These are phyloP conservation scores for Varecia variegata DNA, from an alignment of 2,797 vertebrate genomes.

Conservation along the genomic window DNA sequence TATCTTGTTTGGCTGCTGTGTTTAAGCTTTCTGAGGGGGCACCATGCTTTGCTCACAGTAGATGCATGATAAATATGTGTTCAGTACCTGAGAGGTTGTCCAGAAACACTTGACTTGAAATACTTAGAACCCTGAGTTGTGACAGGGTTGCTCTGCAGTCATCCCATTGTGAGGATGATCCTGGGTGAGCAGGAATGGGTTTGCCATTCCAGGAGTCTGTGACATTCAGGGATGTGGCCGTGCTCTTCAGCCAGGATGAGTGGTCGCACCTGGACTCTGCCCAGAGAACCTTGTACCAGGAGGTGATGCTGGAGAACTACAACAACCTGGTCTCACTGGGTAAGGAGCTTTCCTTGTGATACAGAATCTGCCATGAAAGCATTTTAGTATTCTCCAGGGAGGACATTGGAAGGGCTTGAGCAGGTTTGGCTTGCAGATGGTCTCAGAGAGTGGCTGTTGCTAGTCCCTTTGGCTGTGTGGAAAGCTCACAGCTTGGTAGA, in stretches of 20 bases:
- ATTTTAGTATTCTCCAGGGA: neutral
- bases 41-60: neutral
- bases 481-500: neutral
- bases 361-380: neutral
- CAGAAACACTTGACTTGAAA: neutral
- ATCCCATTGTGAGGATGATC: neutral
- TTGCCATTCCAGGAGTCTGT: conserved; percentile 68
- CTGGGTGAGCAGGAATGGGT: neutral
- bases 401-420: neutral
- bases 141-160: neutral
- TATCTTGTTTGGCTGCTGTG: neutral
- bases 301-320: conserved; percentile 85
- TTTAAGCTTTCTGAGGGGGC: neutral
- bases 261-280: conserved; percentile 69
- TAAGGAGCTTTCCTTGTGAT: conserved; percentile 45
- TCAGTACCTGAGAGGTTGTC: neutral
- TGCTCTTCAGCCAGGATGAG: conserved; percentile 73
- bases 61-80: neutral
- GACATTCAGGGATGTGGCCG: conserved; percentile 60
- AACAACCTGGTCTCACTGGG: conserved; percentile 78
- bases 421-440: neutral
- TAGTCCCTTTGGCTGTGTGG: rapidly evolving
- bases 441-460: neutral
- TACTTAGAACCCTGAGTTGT: neutral
- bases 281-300: conserved; percentile 78